Percentiles rank a stretch among this genome's conserved stretches.
Evolutionary conservation across 2,797 vertebrate species (phyloP).

Genomic region (Eulemur coronatus): DNA sequence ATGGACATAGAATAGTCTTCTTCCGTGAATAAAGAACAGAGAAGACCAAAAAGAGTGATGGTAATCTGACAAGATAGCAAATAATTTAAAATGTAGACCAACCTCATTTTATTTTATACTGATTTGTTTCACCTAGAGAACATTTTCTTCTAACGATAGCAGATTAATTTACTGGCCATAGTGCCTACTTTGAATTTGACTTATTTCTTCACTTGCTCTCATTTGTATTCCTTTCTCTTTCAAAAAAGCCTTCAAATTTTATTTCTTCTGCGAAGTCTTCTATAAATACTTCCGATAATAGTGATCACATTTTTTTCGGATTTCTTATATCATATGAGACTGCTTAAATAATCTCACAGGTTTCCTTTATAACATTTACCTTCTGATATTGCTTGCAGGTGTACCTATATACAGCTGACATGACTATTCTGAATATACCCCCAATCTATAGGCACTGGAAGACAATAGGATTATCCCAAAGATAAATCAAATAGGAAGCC

Average conservation of each 20-base stretch:
- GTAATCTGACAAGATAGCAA: background rate
- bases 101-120: background rate
- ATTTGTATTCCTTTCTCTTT: background rate
- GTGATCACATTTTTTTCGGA: background rate
- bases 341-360: background rate
- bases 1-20: background rate
- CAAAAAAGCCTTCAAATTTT: background rate
- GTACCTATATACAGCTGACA: rapidly evolving
- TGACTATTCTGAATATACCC: rapidly evolving
- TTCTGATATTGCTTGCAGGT: background rate
- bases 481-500: background rate
- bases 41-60: background rate
- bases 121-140: background rate
- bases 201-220: background rate
- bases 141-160: background rate
- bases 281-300: background rate
- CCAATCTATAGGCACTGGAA: background rate
- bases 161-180: background rate
- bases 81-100: background rate
- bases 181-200: background rate
- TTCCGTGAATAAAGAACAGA: background rate
- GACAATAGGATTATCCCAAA: background rate
- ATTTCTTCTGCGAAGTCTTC: background rate
- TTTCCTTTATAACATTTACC: background rate
- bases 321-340: background rate